Evolutionary conservation across 37 sponge, comb jelly and placozoan species (phyloP).

Genomic region (Beroe forskalii): DNA sequence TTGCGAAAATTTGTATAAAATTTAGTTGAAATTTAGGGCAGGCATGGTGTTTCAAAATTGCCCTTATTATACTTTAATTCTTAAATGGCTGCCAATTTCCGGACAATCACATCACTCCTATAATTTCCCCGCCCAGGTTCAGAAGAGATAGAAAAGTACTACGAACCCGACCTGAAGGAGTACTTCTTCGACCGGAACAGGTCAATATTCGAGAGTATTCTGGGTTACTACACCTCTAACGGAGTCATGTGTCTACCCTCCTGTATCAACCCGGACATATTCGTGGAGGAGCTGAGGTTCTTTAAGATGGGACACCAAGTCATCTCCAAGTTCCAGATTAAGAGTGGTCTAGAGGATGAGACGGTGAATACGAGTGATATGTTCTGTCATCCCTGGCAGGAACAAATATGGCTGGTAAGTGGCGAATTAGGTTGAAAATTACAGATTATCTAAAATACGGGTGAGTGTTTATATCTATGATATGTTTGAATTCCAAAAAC

Average conservation of each 20-base stretch:
- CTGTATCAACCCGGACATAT: conserved; percentile 40
- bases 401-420: conserved; percentile 45
- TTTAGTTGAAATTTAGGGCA: neutral
- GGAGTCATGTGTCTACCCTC: conserved; percentile 56
- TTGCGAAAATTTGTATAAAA: neutral
- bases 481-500: no score
- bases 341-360: neutral
- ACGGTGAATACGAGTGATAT: no score
- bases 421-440: no score
- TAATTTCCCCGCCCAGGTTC: no score
- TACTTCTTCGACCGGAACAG: conserved; percentile 61
- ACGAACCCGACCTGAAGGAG: neutral
- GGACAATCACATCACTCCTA: no score
- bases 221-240: conserved; percentile 41
- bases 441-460: neutral
- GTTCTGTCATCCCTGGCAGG: conserved; percentile 15
- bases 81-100: no score
- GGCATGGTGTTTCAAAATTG: no score
- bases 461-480: neutral
- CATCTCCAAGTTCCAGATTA: neutral
- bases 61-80: no score
- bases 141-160: neutral
- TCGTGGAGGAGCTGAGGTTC: conserved; percentile 49
- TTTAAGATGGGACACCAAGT: conserved; percentile 22
- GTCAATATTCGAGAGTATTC: neutral